phyloP scores from a whole-genome alignment of 2,888 invertebrate species.

The Reticulitermes lucifugus region DNA sequence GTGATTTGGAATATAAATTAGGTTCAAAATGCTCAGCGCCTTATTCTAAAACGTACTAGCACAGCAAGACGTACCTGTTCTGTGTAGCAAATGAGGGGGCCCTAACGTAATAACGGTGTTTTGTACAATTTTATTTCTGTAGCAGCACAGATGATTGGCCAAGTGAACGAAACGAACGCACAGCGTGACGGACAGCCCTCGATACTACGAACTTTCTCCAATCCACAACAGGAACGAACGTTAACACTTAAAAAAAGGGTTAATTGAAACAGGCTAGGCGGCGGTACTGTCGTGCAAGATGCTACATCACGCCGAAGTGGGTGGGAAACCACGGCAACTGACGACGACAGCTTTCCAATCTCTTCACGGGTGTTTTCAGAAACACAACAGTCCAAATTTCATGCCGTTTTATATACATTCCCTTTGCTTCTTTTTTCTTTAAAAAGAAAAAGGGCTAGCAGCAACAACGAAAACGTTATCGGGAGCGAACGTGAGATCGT shows the following conservation, averaged over 20 bases:
- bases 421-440: neutral
- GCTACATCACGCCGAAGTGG: conserved; percentile 4
- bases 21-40: too few relatives aligned
- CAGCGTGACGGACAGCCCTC: neutral
- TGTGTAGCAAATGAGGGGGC: too few relatives aligned
- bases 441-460: neutral
- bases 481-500: conserved; percentile 12
- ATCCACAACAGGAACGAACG: neutral
- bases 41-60: too few relatives aligned
- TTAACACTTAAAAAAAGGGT: conserved; percentile 8
- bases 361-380: neutral
- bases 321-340: conserved; percentile 7
- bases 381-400: conserved; percentile 25
- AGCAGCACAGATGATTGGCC: neutral
- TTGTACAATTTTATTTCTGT: neutral
- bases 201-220: conserved; percentile 19
- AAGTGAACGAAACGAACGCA: neutral
- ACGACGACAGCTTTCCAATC: neutral
- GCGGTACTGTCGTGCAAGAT: conserved; percentile 1
- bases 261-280: conserved; percentile 15
- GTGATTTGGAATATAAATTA: too few relatives aligned
- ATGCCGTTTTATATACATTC: neutral
- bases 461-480: conserved; percentile 13
- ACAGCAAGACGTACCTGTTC: too few relatives aligned
- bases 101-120: neutral